Evolutionary conservation across 2,888 invertebrate genomes (phyloP), one percentile per base, ranked within the genome.

Genomic region (Limenitis camilla): DNA sequence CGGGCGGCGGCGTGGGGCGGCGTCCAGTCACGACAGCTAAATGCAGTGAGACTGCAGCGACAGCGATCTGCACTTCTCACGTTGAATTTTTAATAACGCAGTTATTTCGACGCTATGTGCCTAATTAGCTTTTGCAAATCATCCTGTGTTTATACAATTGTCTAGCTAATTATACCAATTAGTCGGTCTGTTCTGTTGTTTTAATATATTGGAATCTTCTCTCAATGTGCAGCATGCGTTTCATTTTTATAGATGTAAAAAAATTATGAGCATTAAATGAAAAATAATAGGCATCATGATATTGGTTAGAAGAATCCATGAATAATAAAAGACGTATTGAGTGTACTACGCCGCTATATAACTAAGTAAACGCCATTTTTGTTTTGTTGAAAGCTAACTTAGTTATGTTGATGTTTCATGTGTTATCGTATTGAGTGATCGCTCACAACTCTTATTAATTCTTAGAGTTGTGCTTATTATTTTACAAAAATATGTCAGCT

Each of bases 41-140:
- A 81, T 78, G 80, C 76, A 76, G 74, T 71, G 63, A 67, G 68
- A 71, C 72, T 77, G 81, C 80, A 78, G 58, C 72, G 75, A 85
- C 84, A 85, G 68, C 74, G 79, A 75, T 77, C 75, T 84, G 84
- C 84, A 85, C 85, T 85, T 81, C 78, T 68, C 72, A 11, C 62
- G 65, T 66, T 84, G 84, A 81, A 85, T 84, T 68, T 82, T 84
- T 84, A 84, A 84, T 78, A 69, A 64, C 60, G 51, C 60, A 67
- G 72, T 72, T 81, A 81, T 83, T 80, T 80, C 70, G 67, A 69
- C 66, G 66, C 66, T 64, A 73, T 69, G 65, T 69, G 69, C 55
- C 74, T 81, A 81, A 81, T 82, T 81, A 78, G 75, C 73, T 63
- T 64, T 45, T 39, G 53, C 56, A 53, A 60, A 60, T 58, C 50